Evolutionary conservation across 2,113 vertebrate genomes (phyloP), one percentile per base, ranked within the genome.

Genomic region (Climacteris rufus): DNA sequence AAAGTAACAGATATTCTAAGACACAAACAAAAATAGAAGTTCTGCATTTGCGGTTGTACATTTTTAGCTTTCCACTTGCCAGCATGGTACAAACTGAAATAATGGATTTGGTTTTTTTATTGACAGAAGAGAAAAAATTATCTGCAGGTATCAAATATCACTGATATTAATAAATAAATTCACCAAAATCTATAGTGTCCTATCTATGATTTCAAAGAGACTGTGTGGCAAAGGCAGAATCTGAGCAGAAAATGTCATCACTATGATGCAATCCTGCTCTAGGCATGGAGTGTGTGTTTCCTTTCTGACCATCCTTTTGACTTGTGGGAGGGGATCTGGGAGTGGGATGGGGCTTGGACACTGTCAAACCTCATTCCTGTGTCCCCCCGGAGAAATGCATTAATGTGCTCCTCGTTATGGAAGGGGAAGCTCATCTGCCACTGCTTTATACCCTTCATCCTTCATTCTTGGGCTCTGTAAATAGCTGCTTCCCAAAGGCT

Each of bases 371-470:
- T 78, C 31, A 23, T 93, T 69, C 53, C 9, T 39, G 19, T 2
- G 0, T 61, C 25, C 19, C 19, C 25, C 57, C 35, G 22, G n/a
- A 61, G 37, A 94, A 37, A 23, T 0, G 1, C 1, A 0, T 71
- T 81, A 59, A 63, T 33, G 23, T 18, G 23, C 37, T 81, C 15
- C 20, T 70, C 33, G 42, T 66, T 18, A 40, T 20, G 11, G 24
- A 27, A 91, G 6, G 21, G 10, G 70, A 75, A 39, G 33, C 10
- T 84, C 1, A 1, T 64, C 60, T 71, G 19, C 40, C 66, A 8
- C 30, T 89, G 19, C 6, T 49, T 75, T 44, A 52, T 71, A 28
- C 42, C 7, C 27, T 84, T 74, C 5, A 2, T 75, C 49, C 56
- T 64, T 77, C 3, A 2, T 78, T 57, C 61, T 60, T 40, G 25